Base-by-base conservation (phyloP, 2,888 invertebrate species). In the Aproaerema taeniolella region DNA sequence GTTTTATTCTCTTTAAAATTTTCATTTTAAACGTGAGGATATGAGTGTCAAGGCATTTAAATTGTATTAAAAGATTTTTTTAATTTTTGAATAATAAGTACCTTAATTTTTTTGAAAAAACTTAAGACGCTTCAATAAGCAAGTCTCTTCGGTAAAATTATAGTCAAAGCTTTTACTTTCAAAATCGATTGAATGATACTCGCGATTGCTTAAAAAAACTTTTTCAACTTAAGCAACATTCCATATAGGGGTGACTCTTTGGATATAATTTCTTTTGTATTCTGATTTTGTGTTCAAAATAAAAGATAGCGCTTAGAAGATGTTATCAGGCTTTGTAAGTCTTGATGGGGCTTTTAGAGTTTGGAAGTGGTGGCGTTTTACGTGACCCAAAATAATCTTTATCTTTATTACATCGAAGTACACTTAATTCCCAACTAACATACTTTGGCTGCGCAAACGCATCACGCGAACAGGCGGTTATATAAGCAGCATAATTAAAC, bases 401-500 rank as follows among this genome's bases (percentile, higher is more conserved):
- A 47, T 52, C 50, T 45, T 34, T 40, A 47, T 44, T 41, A 40
- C 38, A 47, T 47, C 42, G 40, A 42, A 42, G 42, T 33, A 42
- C 20, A 38, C 34, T 39, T 41, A 41, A 46, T 41, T 47, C 44
- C 38, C 34, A 43, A 43, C 30, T 40, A 40, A 36, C 46, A 41
- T 42, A 44, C 39, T 43, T 45, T 26, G 11, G 25, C 39, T 36
- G 38, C 43, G 41, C 40, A 39, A 43, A 45, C 39, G 43, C 46
- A 41, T 44, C 45, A 46, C 46, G 50, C 52, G 40, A 39, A 39
- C 43, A 24, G 15, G 26, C 29, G 33, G 41, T 55, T 55, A 55
- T 55, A 51, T 55, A 55, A 55, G 45, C 35, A 38, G 35, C 37
- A 39, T 50, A 43, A 49, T 47, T 50, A 52, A 46, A 48, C 48